phyloP scores from a whole-genome alignment of 2,797 vertebrate genomes.

The Malacoraja senta region DNA sequence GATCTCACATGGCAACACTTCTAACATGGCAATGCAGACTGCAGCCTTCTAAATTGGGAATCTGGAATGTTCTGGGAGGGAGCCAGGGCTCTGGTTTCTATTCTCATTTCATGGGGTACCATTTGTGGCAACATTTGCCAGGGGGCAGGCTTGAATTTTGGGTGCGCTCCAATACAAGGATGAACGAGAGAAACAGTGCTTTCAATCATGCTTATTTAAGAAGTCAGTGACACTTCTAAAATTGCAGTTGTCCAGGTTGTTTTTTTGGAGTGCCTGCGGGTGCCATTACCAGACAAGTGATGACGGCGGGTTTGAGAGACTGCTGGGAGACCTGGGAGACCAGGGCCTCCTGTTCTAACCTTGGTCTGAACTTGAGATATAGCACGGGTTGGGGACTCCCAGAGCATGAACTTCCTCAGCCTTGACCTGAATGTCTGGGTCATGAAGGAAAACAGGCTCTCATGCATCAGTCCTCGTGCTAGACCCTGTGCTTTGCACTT shows the following conservation, averaged over 20 bases:
- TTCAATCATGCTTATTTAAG: neutral
- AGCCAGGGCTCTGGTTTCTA: slow-evolving; percentile 20
- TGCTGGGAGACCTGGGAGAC: neutral
- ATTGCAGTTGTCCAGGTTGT: neutral
- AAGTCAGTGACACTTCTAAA: neutral
- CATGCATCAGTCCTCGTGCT: neutral
- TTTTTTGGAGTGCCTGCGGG: neutral
- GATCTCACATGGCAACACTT: neutral
- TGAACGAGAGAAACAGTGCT: neutral
- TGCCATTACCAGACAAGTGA: neutral
- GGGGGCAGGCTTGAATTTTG: neutral
- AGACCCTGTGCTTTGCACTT: neutral
- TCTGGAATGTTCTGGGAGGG: neutral
- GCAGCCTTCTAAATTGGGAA: slow-evolving; percentile 15
- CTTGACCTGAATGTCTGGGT: neutral
- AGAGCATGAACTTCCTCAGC: neutral
- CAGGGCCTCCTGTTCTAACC: neutral
- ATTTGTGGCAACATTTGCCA: neutral
- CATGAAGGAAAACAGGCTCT: neutral
- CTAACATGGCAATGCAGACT: slow-evolving; percentile 11
- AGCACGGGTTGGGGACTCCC: neutral
- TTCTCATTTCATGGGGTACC: neutral
- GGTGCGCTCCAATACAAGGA: neutral
- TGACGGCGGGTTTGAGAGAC: neutral
- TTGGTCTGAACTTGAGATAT: neutral